Evolutionary conservation across 2,113 vertebrate species (phyloP).

Genomic region (Lontra canadensis): DNA sequence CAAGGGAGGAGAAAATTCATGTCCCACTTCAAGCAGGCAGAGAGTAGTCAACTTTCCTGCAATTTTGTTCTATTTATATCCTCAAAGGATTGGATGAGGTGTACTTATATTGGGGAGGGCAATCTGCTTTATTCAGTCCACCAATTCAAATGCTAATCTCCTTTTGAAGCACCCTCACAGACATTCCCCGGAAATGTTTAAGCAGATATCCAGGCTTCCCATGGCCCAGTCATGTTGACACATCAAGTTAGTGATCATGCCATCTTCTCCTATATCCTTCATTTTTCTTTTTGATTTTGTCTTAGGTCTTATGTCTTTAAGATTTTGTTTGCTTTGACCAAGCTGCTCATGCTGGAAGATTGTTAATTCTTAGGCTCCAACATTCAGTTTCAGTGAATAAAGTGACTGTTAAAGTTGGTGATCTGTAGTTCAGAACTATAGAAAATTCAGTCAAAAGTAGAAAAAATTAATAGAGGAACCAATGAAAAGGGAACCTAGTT

Average conservation of each 20-base stretch:
- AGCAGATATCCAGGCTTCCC: background rate
- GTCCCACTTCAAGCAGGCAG: background rate
- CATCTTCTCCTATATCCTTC: background rate
- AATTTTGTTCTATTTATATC: background rate
- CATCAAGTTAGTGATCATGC: background rate
- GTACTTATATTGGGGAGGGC: background rate
- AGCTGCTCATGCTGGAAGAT: background rate
- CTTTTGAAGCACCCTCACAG: background rate
- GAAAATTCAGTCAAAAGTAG: background rate
- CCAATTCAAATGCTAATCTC: background rate
- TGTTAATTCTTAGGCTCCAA: background rate
- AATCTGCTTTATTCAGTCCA: background rate
- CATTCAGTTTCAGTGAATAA: background rate
- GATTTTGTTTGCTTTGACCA: background rate
- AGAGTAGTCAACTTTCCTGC: background rate
- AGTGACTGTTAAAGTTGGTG: background rate
- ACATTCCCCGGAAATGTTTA: background rate
- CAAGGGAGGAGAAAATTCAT: background rate
- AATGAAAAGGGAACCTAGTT: background rate
- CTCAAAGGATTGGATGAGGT: background rate
- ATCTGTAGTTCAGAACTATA: background rate
- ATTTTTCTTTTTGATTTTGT: background rate
- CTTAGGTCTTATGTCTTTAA: background rate
- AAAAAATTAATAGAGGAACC: background rate
- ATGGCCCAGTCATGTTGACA: background rate